Percentiles rank a stretch among this genome's conserved stretches.
Conservation (phyloP, 2,797 vertebrate genomes). For the Hydrocynus forskahlii region DNA sequence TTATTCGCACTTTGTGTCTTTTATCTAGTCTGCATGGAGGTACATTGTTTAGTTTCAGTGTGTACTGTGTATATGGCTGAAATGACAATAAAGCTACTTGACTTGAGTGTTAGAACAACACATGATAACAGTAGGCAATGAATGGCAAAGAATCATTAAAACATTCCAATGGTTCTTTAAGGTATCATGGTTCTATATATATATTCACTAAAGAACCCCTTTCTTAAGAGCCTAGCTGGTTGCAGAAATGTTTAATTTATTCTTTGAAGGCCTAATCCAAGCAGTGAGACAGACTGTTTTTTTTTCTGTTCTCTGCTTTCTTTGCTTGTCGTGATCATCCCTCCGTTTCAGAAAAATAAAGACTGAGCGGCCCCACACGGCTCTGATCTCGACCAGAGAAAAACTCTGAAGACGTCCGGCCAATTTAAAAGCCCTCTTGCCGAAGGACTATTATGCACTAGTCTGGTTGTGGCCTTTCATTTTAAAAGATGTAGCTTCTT, state of each 20-base stretch:
- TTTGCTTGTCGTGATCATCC: constrained; percentile 12
- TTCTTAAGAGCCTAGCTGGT: neutral
- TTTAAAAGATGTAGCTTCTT: constrained; percentile 33
- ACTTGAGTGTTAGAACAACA: neutral
- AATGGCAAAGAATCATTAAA: neutral
- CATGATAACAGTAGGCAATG: neutral
- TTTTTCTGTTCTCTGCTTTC: neutral
- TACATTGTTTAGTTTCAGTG: no score
- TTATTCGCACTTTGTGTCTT: no score
- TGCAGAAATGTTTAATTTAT: constrained; percentile 11
- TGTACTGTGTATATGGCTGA: no score
- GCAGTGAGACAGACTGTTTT: neutral
- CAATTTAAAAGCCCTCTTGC: constrained; percentile 23
- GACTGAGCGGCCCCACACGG: neutral
- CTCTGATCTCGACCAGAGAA: constrained; percentile 30
- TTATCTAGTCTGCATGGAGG: no score
- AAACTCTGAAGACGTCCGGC: constrained; percentile 9
- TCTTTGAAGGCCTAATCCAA: neutral
- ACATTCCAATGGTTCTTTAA: neutral
- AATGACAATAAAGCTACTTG: no score
- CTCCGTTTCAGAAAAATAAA: neutral
- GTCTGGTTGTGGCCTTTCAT: constrained; percentile 27
- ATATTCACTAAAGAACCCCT: neutral
- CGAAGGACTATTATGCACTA: constrained; percentile 25
- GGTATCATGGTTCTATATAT: neutral